Conservation (phyloP, 1,140 invertebrate species). For the Amyelois transitella region DNA sequence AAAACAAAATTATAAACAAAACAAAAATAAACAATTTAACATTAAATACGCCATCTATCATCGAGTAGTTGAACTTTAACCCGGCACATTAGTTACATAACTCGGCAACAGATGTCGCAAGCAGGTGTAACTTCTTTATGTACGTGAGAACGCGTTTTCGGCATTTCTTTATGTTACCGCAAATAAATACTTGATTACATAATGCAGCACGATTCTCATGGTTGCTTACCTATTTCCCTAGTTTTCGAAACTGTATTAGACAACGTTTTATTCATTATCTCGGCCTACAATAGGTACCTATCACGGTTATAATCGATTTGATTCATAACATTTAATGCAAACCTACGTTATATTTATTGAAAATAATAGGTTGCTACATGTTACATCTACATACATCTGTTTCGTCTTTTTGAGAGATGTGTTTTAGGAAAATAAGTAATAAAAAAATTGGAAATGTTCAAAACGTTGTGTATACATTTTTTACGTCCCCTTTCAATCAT, state of each 20-base stretch:
- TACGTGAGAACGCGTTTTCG: slow-evolving; percentile 6
- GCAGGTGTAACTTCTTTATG: slow-evolving; percentile 4
- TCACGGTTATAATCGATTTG: background rate
- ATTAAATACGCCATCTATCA: slow-evolving; percentile 18
- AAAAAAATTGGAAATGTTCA: no score
- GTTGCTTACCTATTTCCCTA: slow-evolving; percentile 9
- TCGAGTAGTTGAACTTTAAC: slow-evolving; percentile 9
- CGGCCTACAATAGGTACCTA: background rate
- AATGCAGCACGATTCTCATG: slow-evolving; percentile 8
- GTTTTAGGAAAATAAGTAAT: no score
- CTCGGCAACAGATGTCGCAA: slow-evolving; percentile 20
- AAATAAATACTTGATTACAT: slow-evolving; percentile 10
- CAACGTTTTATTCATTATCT: background rate
- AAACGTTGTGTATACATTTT: no score
- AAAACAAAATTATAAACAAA: slow-evolving; percentile 9
- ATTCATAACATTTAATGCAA: no score
- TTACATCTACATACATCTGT: no score
- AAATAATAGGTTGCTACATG: no score
- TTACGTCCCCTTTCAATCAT: no score
- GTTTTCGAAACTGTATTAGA: background rate
- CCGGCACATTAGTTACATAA: slow-evolving; percentile 14
- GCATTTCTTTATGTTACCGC: slow-evolving; percentile 1
- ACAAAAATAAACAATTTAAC: slow-evolving; percentile 3
- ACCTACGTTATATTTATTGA: no score
- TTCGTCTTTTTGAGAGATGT: no score